Base-by-base conservation (phyloP, 2,797 vertebrate species). In the Ptychobarbus kaznakovi region DNA sequence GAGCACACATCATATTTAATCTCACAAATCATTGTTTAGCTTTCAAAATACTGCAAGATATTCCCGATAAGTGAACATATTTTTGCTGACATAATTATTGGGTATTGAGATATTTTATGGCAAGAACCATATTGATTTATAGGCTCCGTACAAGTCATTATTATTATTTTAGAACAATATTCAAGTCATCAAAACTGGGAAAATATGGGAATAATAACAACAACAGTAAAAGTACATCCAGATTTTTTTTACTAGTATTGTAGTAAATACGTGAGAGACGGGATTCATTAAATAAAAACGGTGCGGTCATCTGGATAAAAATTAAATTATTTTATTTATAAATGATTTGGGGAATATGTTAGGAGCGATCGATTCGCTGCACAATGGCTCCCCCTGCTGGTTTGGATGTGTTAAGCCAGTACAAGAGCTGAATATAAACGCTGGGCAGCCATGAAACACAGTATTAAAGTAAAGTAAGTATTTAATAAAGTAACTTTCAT, bases 341-440 rank as follows among this genome's bases (percentile, higher is more conserved):
- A 65, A 49, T 35, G 35, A 42, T 49, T 25, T 51, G 58, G 35
- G 38, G 35, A 68, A 8, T 1, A n/a, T 7, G 15, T 35, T 12
- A 12, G 0, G 10, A 61, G 63, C 5, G 1, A 66, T 6, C 0
- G 20, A 68, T 75, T 74, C 1, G 15, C 58, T 80, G 4, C 42
- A 6, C 49, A 61, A 80, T 1, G 18, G 58, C 82, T 28, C 76
- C 61, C 58, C 40, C 86, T 87, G 82, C 61, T 84, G 86, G 68
- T 8, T 16, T 32, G 12, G 3, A 38, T 15, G 18, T 20, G 32
- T 12, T 13, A 12, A 13, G 8, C 18, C 6, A n/a, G 0, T n/a
- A 32, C 68, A 28, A n/a, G 8, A 28, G 2, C 28, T 56, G n/a
- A 25, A 38, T 2, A 15, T 13, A 32, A 46, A 4, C 2, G 15